Percentiles rank a stretch among this genome's conserved stretches.
phyloP scores from a whole-genome alignment of 2,113 vertebrate species.

The Cervus canadensis region DNA sequence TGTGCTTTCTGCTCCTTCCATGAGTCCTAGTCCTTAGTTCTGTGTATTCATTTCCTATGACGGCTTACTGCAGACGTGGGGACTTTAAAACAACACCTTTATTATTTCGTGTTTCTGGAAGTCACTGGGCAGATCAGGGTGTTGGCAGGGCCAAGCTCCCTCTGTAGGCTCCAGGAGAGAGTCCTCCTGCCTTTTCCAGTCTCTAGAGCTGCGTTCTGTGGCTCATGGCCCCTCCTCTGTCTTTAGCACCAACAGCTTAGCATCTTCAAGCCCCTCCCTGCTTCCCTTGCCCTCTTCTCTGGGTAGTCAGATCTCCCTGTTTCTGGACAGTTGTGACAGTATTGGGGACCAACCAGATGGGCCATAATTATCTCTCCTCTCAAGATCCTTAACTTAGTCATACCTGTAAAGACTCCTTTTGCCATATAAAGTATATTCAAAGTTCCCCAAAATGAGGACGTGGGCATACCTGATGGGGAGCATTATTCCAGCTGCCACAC shows the following conservation, averaged over 20 bases:
- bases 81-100: neutral
- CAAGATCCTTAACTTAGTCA: neutral
- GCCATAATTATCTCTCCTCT: neutral
- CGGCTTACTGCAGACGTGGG: accelerated
- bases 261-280: neutral
- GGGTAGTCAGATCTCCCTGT: neutral
- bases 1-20: neutral
- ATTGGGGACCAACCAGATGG: neutral
- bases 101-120: neutral
- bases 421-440: neutral
- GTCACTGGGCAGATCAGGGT: neutral
- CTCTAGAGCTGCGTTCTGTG: neutral
- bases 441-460: neutral
- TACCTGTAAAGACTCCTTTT: neutral
- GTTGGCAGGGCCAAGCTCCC: neutral
- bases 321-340: neutral
- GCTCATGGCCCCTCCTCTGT: neutral
- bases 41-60: neutral
- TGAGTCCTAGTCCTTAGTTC: neutral
- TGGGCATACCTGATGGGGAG: neutral
- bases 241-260: neutral
- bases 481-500: neutral
- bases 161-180: neutral
- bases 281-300: neutral
- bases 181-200: neutral